Evolutionary conservation across 92 coral and sea anemone genomes (phyloP), one percentile per base, ranked within the genome.

Genomic region (Galaxea fascicularis): DNA sequence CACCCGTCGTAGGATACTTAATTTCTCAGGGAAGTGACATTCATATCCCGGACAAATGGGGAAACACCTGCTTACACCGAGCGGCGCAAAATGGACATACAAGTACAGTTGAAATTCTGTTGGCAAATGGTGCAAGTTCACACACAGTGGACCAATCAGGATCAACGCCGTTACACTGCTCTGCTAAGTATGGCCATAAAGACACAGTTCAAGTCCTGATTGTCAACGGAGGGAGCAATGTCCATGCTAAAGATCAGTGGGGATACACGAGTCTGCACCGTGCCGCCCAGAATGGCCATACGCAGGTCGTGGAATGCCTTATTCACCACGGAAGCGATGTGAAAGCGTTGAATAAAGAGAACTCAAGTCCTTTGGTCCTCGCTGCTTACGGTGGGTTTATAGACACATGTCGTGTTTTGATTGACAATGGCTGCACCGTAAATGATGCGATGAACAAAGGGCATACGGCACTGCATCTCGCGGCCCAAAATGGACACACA

Each of bases 221-320:
- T 16, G 78, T 76, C 6, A 65, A 27, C 24, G 86, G 78, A 51
- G 91, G 89, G 14, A 79, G 91, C 53, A 64, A 76, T 65, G 21
- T 91, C 45, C 83, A 91, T 21, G 86, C 89, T 3, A 56, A 68
- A 58, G 98, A 93, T 54, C 79, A 75, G 26, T 91, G 98, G 94
- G 93, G 95, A 14, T 73, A 91, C 30, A 82, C 93, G 15, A 88
- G 95, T 26, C 14, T 93, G 57, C 98, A 93, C 26, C 82, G 98
- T 60, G 93, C 95, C 11, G 91, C 98, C 16, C 92, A 91, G 63
- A 93, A 93, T 83, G 98, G 98, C 18, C 95, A 93, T 62, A 76
- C 84, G 18, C 39, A 66, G 25, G 80, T 89, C 47, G 73, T 91
- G 56, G 82, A 93, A 31, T 71, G 85, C 5, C 81, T 93, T 63